Evolutionary conservation across 2,797 vertebrate species (phyloP).

Genomic region (Poeciliopsis turneri): DNA sequence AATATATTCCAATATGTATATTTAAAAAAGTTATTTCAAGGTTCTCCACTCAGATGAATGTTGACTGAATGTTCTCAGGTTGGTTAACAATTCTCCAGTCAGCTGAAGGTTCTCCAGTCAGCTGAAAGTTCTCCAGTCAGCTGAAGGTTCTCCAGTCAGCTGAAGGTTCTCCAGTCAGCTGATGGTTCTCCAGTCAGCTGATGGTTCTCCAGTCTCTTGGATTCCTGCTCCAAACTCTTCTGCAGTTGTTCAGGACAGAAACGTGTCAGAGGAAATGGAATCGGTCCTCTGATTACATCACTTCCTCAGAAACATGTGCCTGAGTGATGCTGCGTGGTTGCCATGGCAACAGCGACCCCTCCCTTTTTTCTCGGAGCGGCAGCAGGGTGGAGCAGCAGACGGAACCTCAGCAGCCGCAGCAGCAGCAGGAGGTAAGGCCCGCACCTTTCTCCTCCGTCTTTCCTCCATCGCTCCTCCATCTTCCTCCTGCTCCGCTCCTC

Average conservation of each 20-base stretch:
- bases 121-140: too few species aligned
- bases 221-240: background rate
- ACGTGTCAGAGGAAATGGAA: background rate
- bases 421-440: constrained; percentile 49
- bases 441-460: background rate
- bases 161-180: background rate
- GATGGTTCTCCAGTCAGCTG: background rate
- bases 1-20: background rate
- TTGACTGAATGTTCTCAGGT: too few species aligned
- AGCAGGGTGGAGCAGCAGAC: constrained; percentile 53
- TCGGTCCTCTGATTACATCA: background rate
- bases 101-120: too few species aligned
- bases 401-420: constrained; percentile 38
- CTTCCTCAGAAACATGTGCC: background rate
- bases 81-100: too few species aligned
- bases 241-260: background rate
- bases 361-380: constrained; percentile 10
- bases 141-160: too few species aligned
- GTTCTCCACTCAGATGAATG: too few species aligned
- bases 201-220: background rate
- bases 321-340: constrained; percentile 22
- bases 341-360: constrained; percentile 44
- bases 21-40: too few species aligned
- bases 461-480: background rate
- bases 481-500: background rate